phyloP scores from a whole-genome alignment of 1,140 invertebrate species.

The Seison nebaliae region DNA sequence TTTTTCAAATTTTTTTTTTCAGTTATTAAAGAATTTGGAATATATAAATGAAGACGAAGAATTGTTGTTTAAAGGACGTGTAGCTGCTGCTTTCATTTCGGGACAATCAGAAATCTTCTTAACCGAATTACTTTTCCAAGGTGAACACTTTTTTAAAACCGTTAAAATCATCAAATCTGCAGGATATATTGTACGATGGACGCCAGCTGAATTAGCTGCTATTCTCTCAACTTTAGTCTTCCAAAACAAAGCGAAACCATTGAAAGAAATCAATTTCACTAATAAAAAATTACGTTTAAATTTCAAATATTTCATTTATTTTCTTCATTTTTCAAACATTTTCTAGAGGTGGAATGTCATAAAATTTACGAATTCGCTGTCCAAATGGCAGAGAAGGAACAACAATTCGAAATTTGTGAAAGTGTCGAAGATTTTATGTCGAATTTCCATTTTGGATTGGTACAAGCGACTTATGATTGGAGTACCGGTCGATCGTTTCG shows the following conservation, averaged over 20 bases:
- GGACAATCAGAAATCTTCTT: slow-evolving; percentile 55
- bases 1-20: no score
- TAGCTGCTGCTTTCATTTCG: background rate
- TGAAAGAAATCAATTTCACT: no score
- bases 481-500: slow-evolving; percentile 33
- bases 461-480: slow-evolving; percentile 84
- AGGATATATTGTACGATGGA: slow-evolving; percentile 56
- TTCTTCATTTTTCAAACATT: slow-evolving; percentile 16
- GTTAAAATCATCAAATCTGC: no score
- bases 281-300: slow-evolving; percentile 11
- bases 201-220: slow-evolving; percentile 66
- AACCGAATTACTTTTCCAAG: slow-evolving; percentile 71
- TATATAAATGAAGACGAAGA: background rate
- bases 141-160: no score
- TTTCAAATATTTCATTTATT: background rate
- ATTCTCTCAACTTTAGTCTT: slow-evolving; percentile 66
- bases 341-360: slow-evolving; percentile 30
- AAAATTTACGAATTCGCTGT: slow-evolving; percentile 31
- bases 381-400: slow-evolving; percentile 34
- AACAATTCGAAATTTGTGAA: slow-evolving; percentile 31
- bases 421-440: slow-evolving; percentile 33
- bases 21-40: background rate
- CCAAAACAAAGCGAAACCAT: no score
- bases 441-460: slow-evolving; percentile 59
- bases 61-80: background rate